Conservation (phyloP, 2,113 vertebrate species). For the Eublepharis macularius region DNA sequence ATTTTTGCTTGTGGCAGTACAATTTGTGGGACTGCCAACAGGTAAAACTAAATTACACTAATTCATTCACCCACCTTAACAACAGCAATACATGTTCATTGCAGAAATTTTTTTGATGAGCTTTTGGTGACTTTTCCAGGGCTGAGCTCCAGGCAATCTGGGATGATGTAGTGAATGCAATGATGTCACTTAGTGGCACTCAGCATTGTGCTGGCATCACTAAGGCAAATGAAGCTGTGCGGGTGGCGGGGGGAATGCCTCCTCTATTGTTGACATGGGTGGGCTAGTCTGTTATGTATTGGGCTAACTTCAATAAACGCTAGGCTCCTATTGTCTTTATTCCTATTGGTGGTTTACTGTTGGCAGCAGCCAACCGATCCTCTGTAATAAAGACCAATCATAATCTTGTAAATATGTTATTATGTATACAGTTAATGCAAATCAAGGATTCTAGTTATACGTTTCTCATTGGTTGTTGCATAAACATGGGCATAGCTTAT, state of each 20-base stretch:
- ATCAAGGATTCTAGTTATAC: too few species aligned
- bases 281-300: too few species aligned
- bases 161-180: neutral
- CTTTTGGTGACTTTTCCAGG: neutral
- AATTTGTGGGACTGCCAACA: neutral
- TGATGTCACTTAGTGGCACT: neutral
- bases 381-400: too few species aligned
- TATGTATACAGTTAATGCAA: too few species aligned
- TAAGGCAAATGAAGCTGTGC: neutral
- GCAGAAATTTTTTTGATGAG: neutral
- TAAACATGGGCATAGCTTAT: too few species aligned
- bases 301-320: too few species aligned
- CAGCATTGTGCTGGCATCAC: neutral
- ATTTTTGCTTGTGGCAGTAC: conserved; percentile 1
- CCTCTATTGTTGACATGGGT: neutral
- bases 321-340: too few species aligned
- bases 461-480: too few species aligned
- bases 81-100: neutral
- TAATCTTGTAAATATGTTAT: too few species aligned
- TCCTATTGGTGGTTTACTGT: too few species aligned
- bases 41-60: neutral
- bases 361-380: too few species aligned
- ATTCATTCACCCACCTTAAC: neutral
- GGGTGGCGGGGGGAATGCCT: neutral
- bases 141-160: neutral